These are phyloP conservation scores for Mesopsocus fuscifrons DNA, from an alignment of 2,888 invertebrate genomes.

Conservation along the genomic window DNA sequence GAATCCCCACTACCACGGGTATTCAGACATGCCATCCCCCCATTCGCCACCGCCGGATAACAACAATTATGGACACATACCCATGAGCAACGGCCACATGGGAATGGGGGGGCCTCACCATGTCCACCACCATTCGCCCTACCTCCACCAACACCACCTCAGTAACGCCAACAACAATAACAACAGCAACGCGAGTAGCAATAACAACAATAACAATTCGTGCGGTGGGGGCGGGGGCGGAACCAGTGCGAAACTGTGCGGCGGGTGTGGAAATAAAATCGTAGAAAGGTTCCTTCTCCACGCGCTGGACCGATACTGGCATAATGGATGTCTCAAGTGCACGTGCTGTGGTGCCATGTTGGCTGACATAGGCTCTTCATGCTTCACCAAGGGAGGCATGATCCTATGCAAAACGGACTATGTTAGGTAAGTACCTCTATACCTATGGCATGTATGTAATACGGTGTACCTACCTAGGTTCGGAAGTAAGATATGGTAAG, in stretches of 20 bases:
- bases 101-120: slow-evolving; percentile 22
- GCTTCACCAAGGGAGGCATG: slow-evolving; percentile 84
- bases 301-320: slow-evolving; percentile 90
- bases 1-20: slow-evolving; percentile 82
- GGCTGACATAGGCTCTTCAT: slow-evolving; percentile 79
- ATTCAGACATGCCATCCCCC: slow-evolving; percentile 60
- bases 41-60: slow-evolving; percentile 53
- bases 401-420: slow-evolving; percentile 92
- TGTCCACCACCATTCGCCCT: slow-evolving; percentile 26
- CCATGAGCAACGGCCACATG: slow-evolving; percentile 29
- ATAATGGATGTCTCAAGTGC: slow-evolving; percentile 88
- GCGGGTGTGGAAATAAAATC: slow-evolving; percentile 83
- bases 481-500: too few relatives aligned
- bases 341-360: slow-evolving; percentile 74
- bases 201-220: slow-evolving; percentile 28
- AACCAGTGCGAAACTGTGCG: slow-evolving; percentile 44
- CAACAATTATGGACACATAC: slow-evolving; percentile 34
- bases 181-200: slow-evolving; percentile 35
- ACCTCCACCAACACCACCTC: slow-evolving; percentile 17
- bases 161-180: slow-evolving; percentile 23
- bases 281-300: slow-evolving; percentile 79
- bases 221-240: slow-evolving; percentile 16
- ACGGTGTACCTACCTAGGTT: too few relatives aligned
- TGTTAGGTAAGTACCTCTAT: slow-evolving; percentile 53
- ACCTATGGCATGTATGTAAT: too few relatives aligned